Evolutionary conservation across 2,797 vertebrate species (phyloP).

Genomic region (Dallia pectoralis): DNA sequence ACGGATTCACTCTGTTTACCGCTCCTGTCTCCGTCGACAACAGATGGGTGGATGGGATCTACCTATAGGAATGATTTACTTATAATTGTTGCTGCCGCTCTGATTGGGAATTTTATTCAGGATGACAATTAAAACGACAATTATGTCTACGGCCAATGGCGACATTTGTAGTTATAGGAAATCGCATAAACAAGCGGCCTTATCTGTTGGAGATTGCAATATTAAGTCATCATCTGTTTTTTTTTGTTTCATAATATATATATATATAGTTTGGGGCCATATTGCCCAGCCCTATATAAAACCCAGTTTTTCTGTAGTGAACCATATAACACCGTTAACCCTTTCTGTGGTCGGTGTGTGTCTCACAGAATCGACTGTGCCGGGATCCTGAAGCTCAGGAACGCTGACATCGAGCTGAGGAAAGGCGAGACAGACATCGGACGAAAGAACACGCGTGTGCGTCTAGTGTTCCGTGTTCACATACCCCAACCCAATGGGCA

Average conservation of each 20-base stretch:
- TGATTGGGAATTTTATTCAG: too few relatives aligned
- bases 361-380: constrained; percentile 90
- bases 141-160: too few relatives aligned
- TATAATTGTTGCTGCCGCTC: not conserved
- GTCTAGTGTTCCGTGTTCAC: constrained; percentile 93
- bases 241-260: too few relatives aligned
- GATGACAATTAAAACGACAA: too few relatives aligned
- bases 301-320: not conserved
- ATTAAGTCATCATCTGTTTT: too few relatives aligned
- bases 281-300: too few relatives aligned
- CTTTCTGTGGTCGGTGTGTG: not conserved
- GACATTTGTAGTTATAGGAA: too few relatives aligned
- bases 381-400: constrained; percentile 94
- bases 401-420: constrained; percentile 95
- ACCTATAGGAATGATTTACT: not conserved
- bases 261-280: too few relatives aligned
- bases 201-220: too few relatives aligned
- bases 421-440: constrained; percentile 98
- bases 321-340: too few relatives aligned
- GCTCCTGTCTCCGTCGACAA: not conserved
- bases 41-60: not conserved
- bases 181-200: too few relatives aligned
- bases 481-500: constrained; percentile 88
- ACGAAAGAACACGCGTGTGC: constrained; percentile 94
- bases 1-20: not conserved